These are phyloP conservation scores for Melanophora roralis DNA, from an alignment of 2,888 invertebrate genomes.

Conservation along the genomic window DNA sequence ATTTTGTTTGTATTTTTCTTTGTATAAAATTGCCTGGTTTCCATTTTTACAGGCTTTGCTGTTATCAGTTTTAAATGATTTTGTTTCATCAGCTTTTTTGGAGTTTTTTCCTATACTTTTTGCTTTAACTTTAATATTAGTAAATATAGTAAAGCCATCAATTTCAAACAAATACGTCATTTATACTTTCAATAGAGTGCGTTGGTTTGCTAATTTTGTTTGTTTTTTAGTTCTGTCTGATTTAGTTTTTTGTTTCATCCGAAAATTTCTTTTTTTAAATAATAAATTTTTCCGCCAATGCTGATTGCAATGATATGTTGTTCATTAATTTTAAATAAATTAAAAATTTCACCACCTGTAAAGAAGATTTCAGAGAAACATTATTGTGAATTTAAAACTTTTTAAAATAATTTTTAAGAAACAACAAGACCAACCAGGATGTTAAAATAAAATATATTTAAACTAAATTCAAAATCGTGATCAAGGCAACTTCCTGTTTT, in stretches of 20 bases:
- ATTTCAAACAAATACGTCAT: conserved; percentile 55
- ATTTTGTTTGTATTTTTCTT: conserved; percentile 49
- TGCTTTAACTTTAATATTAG: background rate
- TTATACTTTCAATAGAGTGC: conserved; percentile 21
- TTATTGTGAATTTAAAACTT: background rate
- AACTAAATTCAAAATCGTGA: too few species aligned
- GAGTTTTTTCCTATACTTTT: background rate
- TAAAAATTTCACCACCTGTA: conserved; percentile 3
- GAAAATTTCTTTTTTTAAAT: background rate
- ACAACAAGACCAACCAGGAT: too few species aligned
- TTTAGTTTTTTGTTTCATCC: background rate
- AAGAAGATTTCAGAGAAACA: background rate
- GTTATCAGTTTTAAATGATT: background rate
- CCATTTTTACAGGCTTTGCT: conserved; percentile 50
- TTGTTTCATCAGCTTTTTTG: background rate
- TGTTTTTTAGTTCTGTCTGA: background rate
- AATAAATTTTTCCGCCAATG: too few species aligned
- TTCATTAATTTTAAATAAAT: background rate
- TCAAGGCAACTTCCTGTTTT: too few species aligned
- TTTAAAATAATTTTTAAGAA: background rate
- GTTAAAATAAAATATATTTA: too few species aligned
- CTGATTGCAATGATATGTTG: conserved; percentile 26
- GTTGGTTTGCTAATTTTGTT: background rate
- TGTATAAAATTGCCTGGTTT: conserved; percentile 48
- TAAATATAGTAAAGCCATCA: conserved; percentile 1